Evolutionary conservation across 2,797 vertebrate species (phyloP), one percentile per base, ranked within the genome.

Genomic region (Kryptolebias ocellatus): DNA sequence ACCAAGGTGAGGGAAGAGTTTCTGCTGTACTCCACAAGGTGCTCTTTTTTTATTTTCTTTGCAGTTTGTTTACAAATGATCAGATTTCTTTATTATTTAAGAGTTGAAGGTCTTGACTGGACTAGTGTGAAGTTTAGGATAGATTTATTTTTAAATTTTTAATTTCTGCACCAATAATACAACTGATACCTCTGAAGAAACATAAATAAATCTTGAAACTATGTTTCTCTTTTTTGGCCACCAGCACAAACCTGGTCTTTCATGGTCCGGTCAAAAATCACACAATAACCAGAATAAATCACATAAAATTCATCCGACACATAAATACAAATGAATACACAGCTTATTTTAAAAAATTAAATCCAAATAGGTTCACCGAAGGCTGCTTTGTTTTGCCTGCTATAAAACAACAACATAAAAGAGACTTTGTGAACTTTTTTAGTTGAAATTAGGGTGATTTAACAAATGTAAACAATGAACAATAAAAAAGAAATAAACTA

Each of bases 1-100:
- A 88, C 73, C 86, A 93, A 4, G 92, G 94, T 95, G 78, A 92
- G 93, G 78, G 16, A 0, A 64, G 1, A 4, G 14, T 3, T 57
- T 61, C 9, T 12, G 47, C 61, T 67, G 14, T 15, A 60, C 14
- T 57, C 28, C 53, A 53, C 17, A n/a, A 11, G 29, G n/a, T 39
- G 16, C 18, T 57, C 16, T 10, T 53, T 34, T 34, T 57, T n/a
- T 5, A 4, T 4, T 12, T 18, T 1, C 5, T 24, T 44, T 15
- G 24, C 12, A 18, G 51, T 59, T 27, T 45, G 16, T 58, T 29
- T 45, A 44, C 0, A 59, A 8, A 31, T 4, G 31, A 31, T 31
- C 31, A 31, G 7, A 31, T 11, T 24, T 24, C 2, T 24, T 39
- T 11, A 2, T 39, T 39, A 10, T 1, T 39, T 2, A 39, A 39